phyloP scores from a whole-genome alignment of 2,797 vertebrate genomes.

The Euphonia xanthogaster region DNA sequence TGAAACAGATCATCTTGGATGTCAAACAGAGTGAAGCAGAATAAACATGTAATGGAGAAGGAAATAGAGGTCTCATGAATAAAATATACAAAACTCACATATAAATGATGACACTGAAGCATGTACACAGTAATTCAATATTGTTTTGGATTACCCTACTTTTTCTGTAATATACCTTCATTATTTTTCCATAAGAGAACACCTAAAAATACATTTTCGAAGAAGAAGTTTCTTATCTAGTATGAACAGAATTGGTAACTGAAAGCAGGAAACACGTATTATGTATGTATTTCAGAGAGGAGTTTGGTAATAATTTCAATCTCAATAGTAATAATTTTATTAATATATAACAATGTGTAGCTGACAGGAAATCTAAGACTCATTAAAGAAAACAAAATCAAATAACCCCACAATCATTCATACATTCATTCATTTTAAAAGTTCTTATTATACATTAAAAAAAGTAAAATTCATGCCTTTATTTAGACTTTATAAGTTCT shows the following conservation, averaged over 20 bases:
- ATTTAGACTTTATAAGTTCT: neutral
- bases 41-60: neutral
- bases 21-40: neutral
- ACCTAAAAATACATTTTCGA: neutral
- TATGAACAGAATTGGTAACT: neutral
- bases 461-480: neutral
- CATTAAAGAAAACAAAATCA: neutral
- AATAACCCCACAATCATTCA: neutral
- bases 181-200: neutral
- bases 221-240: neutral
- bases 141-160: neutral
- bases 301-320: neutral
- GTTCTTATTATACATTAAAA: neutral
- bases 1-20: neutral
- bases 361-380: neutral
- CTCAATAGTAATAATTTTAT: neutral
- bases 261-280: neutral
- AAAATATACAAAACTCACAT: neutral
- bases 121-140: neutral
- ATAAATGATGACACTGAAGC: neutral
- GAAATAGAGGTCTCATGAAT: neutral
- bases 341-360: neutral
- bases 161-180: neutral
- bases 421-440: neutral
- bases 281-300: neutral